Base-by-base conservation (phyloP, 1,140 invertebrate species). In the Drosophila lini region DNA sequence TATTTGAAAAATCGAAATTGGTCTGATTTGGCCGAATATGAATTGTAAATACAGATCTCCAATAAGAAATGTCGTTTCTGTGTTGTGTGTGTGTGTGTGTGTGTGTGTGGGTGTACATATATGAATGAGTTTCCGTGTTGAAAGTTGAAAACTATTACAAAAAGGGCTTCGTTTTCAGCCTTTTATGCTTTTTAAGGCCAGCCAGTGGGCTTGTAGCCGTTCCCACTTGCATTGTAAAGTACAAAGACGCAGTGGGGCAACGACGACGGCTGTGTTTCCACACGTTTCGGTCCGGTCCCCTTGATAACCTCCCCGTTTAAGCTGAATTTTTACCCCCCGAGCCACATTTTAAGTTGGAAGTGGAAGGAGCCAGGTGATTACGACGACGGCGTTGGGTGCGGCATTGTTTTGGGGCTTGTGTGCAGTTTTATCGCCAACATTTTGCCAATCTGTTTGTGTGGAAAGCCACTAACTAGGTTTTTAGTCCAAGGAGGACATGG, bases 1-100 rank as follows among this genome's bases (percentile, higher is more conserved):
- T 71, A 59, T 59, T 71, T 71, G 69, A 73, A 73, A 73, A 73
- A 73, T 73, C 69, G 69, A 73, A 73, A 50, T 41, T 56, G 28
- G 15, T 44, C 28, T 34, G 41, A 44, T 32, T 65, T 65, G 11
- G 41, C 44, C 44, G 42, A 71, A 56, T 58, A 58, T 63, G 61
- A 57, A 31, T 57, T 47, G 65, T 40, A 28, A 58, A 58, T 69
- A 41, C 25, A 28, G 42, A 50, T 48, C 9, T 60, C 52, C 52
- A 58, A 71, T 58, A 58, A 15, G 65, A 70, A 45, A 47, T 9
- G 16, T 6, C 9, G 6, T 15, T 34, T 52, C 5, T 28, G 7
- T 57, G 11, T 5, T 22, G 28, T 36, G n/a, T 40, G 28, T n/a
- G n/a, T n/a, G n/a, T n/a, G n/a, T 52, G 8, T 28, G 6, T 57